A percentile compares a stretch with the other conserved stretches of the same genome.
Evolutionary conservation across 23 tunicate genomes (phyloP).

Genomic region (Styela clava): DNA sequence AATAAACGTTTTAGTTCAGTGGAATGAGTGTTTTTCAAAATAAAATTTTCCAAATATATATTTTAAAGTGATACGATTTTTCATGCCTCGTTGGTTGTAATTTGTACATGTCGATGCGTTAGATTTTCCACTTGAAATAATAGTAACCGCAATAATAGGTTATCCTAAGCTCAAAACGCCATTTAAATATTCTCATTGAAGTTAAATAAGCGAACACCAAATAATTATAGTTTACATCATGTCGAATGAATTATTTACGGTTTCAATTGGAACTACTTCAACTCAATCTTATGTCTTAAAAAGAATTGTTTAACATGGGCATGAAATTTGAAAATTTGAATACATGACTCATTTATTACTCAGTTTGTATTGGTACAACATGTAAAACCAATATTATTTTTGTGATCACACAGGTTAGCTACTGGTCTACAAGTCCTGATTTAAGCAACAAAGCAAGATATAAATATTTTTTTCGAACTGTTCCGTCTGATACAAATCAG

Average conservation of each 20-base stretch:
- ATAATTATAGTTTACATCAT: background rate
- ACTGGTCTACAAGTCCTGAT: conserved; percentile 53
- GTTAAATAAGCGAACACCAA: background rate
- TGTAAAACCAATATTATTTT: too few relatives aligned
- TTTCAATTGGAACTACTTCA: background rate
- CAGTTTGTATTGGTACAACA: too few relatives aligned
- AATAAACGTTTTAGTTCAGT: too few relatives aligned
- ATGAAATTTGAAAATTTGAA: too few relatives aligned
- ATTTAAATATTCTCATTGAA: background rate
- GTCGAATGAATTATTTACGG: background rate
- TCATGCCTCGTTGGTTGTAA: too few relatives aligned
- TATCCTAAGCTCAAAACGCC: background rate
- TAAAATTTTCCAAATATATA: too few relatives aligned
- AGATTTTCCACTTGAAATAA: too few relatives aligned
- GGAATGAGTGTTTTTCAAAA: background rate
- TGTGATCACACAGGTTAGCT: conserved; percentile 35
- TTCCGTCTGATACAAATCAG: conserved; percentile 67
- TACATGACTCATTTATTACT: too few relatives aligned
- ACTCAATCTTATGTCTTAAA: background rate
- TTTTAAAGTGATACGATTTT: too few relatives aligned
- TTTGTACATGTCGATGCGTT: too few relatives aligned
- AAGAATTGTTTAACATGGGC: too few relatives aligned
- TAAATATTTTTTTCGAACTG: conserved; percentile 72
- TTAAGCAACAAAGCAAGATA: conserved; percentile 66
- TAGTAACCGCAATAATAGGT: background rate